These are phyloP conservation scores for Penelope pileata DNA, from an alignment of 2,113 vertebrate species.

Conservation along the genomic window DNA sequence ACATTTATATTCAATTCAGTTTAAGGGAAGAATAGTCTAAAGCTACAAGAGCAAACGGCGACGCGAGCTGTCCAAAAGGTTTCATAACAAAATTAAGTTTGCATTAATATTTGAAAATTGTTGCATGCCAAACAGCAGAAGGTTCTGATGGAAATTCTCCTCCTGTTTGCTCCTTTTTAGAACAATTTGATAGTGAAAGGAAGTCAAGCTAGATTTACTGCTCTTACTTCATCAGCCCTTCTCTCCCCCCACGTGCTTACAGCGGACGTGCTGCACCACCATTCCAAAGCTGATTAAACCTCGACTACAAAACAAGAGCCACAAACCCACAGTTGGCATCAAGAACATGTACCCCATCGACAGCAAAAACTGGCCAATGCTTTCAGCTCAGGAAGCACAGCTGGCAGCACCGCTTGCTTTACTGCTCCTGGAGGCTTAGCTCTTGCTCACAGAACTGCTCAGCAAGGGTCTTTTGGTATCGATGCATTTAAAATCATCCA, in stretches of 20 bases:
- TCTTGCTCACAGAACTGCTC: background rate
- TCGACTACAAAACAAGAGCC: background rate
- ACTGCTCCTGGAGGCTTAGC: background rate
- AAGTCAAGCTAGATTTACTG: constrained; percentile 25
- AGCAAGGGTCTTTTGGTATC: background rate
- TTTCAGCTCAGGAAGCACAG: background rate
- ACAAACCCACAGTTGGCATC: background rate
- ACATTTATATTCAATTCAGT: background rate
- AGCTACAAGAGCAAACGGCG: background rate
- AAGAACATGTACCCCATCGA: background rate
- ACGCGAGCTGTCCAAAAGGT: background rate
- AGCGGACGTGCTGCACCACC: background rate
- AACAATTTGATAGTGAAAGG: background rate
- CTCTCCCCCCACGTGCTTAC: background rate
- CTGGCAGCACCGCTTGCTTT: background rate
- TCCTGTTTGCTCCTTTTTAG: background rate
- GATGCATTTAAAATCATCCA: rapidly evolving
- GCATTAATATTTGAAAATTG: background rate
- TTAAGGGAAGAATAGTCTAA: background rate
- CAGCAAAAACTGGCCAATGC: background rate
- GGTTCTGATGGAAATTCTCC: background rate
- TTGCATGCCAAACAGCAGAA: background rate
- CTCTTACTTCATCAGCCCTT: background rate
- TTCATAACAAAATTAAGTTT: background rate
- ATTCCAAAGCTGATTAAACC: background rate